Base-by-base conservation (phyloP, 2,888 invertebrate genomes). In the Homarus gammarus region DNA sequence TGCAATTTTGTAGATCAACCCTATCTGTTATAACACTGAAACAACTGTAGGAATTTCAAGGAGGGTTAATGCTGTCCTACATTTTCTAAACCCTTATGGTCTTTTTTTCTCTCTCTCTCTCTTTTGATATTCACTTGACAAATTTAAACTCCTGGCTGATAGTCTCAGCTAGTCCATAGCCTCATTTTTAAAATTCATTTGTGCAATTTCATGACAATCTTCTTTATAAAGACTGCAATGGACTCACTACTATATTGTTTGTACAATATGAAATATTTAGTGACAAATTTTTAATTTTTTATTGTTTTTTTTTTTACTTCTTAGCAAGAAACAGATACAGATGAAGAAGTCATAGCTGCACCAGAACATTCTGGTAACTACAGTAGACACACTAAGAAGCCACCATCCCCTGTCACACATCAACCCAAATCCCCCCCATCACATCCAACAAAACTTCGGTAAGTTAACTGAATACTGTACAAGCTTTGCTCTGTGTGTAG, bases 291-390 rank as follows among this genome's bases (percentile, higher is more conserved):
- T 49, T 49, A 0, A 49, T 12, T 49, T 49, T 18, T 70, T 70
- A 5, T 8, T 33, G 70, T 18, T 6, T 38, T 72, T 36, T 8
- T 15, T 40, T 72, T 15, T 72, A 0, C n/a, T 38, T 75, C 27
- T 27, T 38, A 31, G 33, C 72, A 77, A 64, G 77, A 49, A 0
- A 77, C 85, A 56, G 86, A 86, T 36, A 79, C 78, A 31, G 86
- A 86, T 38, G 86, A 86, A 38, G 86, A 86, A 38, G 86, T 86
- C 64, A 86, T 86, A 8, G 56, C 70, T 8, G 79, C 51, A 6
- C 61, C 86, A 2, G 78, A 61, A 38, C 31, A 86, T 64, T 51
- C 83, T 27, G 40, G 22, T 1, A 79, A 79, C 64, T n/a, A 40
- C 51, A 72, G 49, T 51, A 38, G 49, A 10, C 38, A 44, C 3